These are phyloP conservation scores for Steinernema khuongi DNA, from an alignment of 1,140 invertebrate genomes.

Conservation along the genomic window DNA sequence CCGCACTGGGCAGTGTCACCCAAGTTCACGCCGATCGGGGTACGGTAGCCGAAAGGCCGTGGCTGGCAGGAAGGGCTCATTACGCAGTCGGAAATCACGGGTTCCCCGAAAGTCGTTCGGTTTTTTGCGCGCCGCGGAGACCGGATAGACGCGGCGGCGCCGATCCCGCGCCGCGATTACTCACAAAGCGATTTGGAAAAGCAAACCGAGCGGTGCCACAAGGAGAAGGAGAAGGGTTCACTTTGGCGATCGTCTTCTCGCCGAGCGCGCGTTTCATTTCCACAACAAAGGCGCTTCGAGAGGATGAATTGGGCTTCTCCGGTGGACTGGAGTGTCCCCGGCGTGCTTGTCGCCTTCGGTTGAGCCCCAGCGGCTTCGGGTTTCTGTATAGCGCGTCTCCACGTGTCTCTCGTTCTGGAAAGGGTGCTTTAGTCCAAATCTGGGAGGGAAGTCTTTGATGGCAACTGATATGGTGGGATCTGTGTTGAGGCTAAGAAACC, in stretches of 20 bases:
- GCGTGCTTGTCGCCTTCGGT: too few species aligned
- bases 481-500: too few species aligned
- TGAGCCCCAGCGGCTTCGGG: too few species aligned
- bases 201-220: constrained; percentile 1
- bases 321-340: too few species aligned
- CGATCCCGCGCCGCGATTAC: background rate
- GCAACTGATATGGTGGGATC: too few species aligned
- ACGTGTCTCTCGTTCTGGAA: too few species aligned
- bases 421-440: too few species aligned
- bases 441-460: too few species aligned
- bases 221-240: constrained; percentile 6
- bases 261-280: background rate
- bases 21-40: background rate
- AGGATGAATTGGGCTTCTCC: background rate
- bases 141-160: background rate
- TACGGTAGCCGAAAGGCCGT: background rate
- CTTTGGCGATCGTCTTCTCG: background rate
- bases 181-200: background rate
- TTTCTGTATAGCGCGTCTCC: too few species aligned
- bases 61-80: background rate
- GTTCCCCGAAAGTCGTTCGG: background rate
- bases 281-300: constrained; percentile 13
- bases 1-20: background rate
- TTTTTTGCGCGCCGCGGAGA: background rate
- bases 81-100: background rate